These are phyloP conservation scores for Amorpha juglandis DNA, from an alignment of 2,888 invertebrate genomes.

Conservation along the genomic window DNA sequence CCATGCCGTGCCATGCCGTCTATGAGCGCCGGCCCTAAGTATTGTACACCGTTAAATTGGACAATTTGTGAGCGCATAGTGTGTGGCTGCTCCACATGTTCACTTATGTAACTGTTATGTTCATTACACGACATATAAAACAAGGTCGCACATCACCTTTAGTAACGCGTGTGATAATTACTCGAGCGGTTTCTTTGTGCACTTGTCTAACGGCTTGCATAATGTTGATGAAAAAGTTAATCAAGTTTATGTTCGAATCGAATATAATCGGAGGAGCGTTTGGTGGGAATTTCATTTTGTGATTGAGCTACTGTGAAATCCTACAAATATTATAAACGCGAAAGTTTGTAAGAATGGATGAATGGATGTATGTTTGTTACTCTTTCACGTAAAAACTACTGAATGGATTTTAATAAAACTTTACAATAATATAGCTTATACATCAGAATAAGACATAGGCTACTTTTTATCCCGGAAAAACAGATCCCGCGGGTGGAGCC, in stretches of 20 bases:
- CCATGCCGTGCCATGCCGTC: too few relatives aligned
- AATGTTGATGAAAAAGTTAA: constrained; percentile 12
- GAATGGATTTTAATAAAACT: too few relatives aligned
- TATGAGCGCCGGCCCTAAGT: too few relatives aligned
- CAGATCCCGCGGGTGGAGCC: too few relatives aligned
- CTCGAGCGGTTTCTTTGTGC: constrained; percentile 30
- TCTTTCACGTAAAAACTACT: too few relatives aligned
- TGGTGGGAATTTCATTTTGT: background rate
- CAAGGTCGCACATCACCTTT: constrained; percentile 57
- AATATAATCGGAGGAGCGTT: background rate
- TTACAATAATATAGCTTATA: too few relatives aligned
- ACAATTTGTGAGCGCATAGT: constrained; percentile 70
- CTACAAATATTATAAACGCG: too few relatives aligned
- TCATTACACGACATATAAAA: constrained; percentile 75
- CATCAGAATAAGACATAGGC: too few relatives aligned
- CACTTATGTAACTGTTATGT: constrained; percentile 71
- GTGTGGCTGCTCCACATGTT: constrained; percentile 64
- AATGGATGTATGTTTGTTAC: too few relatives aligned
- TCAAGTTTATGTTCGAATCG: constrained; percentile 11
- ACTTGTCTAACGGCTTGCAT: constrained; percentile 32
- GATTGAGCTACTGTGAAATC: background rate
- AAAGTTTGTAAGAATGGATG: too few relatives aligned
- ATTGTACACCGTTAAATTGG: constrained; percentile 78
- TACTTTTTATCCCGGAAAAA: too few relatives aligned
- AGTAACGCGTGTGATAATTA: constrained; percentile 52